phyloP scores from a whole-genome alignment of 2,888 invertebrate species.

The Caenorhabditis sp. region DNA sequence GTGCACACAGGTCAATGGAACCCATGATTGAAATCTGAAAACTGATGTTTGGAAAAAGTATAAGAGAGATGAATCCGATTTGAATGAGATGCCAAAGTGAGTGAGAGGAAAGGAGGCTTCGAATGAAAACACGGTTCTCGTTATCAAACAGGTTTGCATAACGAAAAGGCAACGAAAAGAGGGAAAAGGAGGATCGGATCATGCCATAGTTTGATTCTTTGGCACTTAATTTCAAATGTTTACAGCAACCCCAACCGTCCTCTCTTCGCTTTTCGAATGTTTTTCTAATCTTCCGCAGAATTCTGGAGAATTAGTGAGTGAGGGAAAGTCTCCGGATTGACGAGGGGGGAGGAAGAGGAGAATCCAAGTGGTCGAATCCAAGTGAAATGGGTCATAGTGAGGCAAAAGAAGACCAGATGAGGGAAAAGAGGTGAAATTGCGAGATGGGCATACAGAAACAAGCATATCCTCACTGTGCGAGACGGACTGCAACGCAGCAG shows the following conservation, averaged over 20 bases:
- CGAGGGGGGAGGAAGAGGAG: background rate
- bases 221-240: conserved; percentile 15
- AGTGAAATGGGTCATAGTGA: conserved; percentile 42
- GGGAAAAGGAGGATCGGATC: conserved; percentile 26
- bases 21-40: conserved; percentile 55
- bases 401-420: conserved; percentile 42
- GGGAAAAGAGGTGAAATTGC: conserved; percentile 56
- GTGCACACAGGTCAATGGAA: conserved; percentile 51
- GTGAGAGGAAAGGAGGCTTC: conserved; percentile 3
- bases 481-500: conserved; percentile 16
- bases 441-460: conserved; percentile 61
- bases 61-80: background rate
- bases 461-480: conserved; percentile 48
- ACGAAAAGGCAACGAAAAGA: background rate
- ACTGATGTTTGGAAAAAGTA: background rate
- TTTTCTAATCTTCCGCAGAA: conserved; percentile 17
- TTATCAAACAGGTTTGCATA: conserved; percentile 57
- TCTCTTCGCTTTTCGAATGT: background rate
- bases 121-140: conserved; percentile 48
- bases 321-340: background rate
- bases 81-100: conserved; percentile 27
- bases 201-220: conserved; percentile 48
- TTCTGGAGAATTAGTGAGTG: conserved; percentile 22
- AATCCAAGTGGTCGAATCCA: conserved; percentile 28
- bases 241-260: conserved; percentile 4